Evolutionary conservation across 1,140 invertebrate genomes (phyloP).

Genomic region (Aphelenchoides besseyi): DNA sequence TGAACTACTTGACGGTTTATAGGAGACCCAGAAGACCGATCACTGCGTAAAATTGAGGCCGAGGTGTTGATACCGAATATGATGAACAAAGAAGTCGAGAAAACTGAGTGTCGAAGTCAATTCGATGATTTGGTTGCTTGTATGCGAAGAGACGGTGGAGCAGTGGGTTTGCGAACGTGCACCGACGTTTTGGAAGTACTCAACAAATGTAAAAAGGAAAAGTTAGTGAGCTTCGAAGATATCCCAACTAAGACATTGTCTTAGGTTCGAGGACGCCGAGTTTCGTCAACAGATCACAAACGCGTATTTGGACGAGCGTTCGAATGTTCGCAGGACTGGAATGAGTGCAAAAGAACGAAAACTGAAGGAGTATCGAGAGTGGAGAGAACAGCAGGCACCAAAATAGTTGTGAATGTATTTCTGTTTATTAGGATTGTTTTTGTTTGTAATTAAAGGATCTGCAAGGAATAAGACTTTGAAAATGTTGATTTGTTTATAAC

Average conservation of each 20-base stretch:
- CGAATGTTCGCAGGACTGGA: conserved; percentile 39
- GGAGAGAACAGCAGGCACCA: conserved; percentile 23
- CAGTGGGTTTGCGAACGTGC: conserved; percentile 41
- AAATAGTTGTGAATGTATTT: too few relatives aligned
- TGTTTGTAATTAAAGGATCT: conserved; percentile 5
- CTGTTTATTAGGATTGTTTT: conserved; percentile 18
- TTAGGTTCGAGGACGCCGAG: conserved; percentile 51
- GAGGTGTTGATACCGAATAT: conserved; percentile 57
- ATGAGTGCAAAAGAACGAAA: conserved; percentile 24
- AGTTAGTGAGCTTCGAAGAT: conserved; percentile 22
- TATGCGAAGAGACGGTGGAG: conserved; percentile 43
- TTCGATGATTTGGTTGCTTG: conserved; percentile 40
- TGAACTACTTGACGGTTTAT: neutral
- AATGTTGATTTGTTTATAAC: too few relatives aligned
- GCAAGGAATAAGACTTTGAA: too few relatives aligned
- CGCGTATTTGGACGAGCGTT: conserved; percentile 50
- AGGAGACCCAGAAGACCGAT: conserved; percentile 56
- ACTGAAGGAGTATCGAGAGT: conserved; percentile 34
- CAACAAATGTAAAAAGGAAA: conserved; percentile 50
- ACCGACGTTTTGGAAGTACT: conserved; percentile 44
- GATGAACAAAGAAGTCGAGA: conserved; percentile 54
- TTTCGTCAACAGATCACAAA: conserved; percentile 55
- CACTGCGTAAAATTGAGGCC: conserved; percentile 50
- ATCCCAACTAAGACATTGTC: conserved; percentile 9
- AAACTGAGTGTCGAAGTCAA: conserved; percentile 28